A percentile compares a stretch with the other conserved stretches of the same genome.
phyloP scores from a whole-genome alignment of 2,888 invertebrate species.

The Xylota sylvarum region DNA sequence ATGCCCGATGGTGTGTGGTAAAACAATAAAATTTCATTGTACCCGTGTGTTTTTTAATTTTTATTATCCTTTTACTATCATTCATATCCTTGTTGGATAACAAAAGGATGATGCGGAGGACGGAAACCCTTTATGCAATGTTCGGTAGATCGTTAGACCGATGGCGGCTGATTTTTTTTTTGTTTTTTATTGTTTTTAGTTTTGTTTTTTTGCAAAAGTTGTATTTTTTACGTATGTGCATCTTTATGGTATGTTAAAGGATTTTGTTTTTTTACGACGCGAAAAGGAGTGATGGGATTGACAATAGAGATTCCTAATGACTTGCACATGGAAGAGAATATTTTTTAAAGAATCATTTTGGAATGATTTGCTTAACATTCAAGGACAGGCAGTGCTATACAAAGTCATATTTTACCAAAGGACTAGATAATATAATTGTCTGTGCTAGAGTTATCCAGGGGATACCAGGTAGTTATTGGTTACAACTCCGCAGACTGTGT shows the following conservation, averaged over 20 bases:
- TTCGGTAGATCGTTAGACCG: background rate
- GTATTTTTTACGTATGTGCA: background rate
- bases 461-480: no score
- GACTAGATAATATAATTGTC: no score
- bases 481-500: no score
- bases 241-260: constrained; percentile 10
- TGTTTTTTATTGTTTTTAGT: no score
- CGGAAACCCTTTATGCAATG: constrained; percentile 59
- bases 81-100: constrained; percentile 10
- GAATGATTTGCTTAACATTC: no score
- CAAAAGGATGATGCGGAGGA: background rate
- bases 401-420: no score
- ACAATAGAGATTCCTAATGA: no score
- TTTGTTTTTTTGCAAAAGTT: background rate
- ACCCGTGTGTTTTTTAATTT: constrained; percentile 2
- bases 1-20: constrained; percentile 11
- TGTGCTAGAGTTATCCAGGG: no score
- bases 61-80: constrained; percentile 5
- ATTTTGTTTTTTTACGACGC: background rate
- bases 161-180: constrained; percentile 1
- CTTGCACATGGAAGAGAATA: no score
- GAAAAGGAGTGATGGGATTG: constrained; percentile 23
- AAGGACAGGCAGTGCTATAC: no score
- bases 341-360: no score
- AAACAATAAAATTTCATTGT: constrained; percentile 35